Evolutionary conservation across 30 jellyfish, hydroid and myxozoan genomes (phyloP).

Genomic region (Pelagia noctiluca): DNA sequence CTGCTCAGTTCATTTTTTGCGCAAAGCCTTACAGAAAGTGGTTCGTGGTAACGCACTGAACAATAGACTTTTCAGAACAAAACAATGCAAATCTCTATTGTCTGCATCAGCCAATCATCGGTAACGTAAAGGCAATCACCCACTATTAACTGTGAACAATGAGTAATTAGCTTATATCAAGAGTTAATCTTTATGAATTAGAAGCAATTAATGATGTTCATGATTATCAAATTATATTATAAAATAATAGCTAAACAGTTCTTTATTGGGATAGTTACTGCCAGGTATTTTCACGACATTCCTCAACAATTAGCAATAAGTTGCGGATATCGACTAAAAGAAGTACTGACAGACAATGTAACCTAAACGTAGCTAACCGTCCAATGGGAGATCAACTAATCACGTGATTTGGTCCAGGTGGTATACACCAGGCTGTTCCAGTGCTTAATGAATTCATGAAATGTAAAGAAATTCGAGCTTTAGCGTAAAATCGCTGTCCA

Average conservation of each 20-base stretch:
- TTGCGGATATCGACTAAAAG: too few species aligned
- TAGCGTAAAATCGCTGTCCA: slow-evolving; percentile 35
- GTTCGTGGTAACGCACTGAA: slow-evolving; percentile 48
- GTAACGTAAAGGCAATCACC: slow-evolving; percentile 25
- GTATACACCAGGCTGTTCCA: slow-evolving; percentile 72
- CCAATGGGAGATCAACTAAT: slow-evolving; percentile 37
- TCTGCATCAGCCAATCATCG: slow-evolving; percentile 45
- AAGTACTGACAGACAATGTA: neutral
- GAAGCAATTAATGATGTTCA: too few species aligned
- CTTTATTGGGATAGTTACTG: too few species aligned
- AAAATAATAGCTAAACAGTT: too few species aligned
- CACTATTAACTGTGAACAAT: slow-evolving; percentile 37
- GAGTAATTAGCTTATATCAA: slow-evolving; percentile 20
- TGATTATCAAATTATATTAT: too few species aligned
- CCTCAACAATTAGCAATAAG: too few species aligned
- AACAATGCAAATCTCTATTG: slow-evolving; percentile 66
- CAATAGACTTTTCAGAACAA: slow-evolving; percentile 60
- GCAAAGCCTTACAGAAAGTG: slow-evolving; percentile 54
- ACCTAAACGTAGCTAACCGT: neutral
- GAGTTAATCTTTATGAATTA: too few species aligned
- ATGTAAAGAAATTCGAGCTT: slow-evolving; percentile 51
- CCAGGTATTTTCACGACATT: too few species aligned
- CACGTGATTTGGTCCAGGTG: slow-evolving; percentile 53
- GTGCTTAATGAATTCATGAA: slow-evolving; percentile 66
- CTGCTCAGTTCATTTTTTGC: slow-evolving; percentile 72